phyloP scores from a whole-genome alignment of 2,888 invertebrate species.

The Drosophila neonasuta region DNA sequence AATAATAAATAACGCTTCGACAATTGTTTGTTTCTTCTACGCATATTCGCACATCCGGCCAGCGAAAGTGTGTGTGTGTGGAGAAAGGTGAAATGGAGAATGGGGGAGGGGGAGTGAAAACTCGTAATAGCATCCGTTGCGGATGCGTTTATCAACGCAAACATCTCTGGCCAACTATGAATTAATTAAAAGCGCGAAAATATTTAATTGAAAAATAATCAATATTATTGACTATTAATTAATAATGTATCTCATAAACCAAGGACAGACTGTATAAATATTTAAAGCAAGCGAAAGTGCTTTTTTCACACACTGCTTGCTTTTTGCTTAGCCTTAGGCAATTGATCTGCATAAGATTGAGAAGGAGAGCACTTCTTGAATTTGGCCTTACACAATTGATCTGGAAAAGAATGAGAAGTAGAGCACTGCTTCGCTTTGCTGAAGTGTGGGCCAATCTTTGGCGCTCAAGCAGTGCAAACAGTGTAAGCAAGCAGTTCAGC shows the following conservation, averaged over 20 bases:
- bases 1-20: conserved; percentile 13
- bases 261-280: background rate
- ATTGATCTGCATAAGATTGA: background rate
- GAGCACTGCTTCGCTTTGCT: too few species aligned
- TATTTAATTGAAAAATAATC: conserved; percentile 29
- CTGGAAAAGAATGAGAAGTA: too few species aligned
- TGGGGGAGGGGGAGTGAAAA: background rate
- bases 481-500: background rate
- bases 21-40: conserved; percentile 14
- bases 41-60: conserved; percentile 2
- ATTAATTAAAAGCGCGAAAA: conserved; percentile 26
- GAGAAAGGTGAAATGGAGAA: too few species aligned
- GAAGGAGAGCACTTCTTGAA: background rate
- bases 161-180: conserved; percentile 16
- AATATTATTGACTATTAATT: conserved; percentile 26
- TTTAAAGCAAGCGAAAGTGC: background rate
- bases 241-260: conserved; percentile 2
- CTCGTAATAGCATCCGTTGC: conserved; percentile 17
- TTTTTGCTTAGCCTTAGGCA: background rate
- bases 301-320: background rate
- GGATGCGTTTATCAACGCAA: conserved; percentile 22
- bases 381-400: too few species aligned
- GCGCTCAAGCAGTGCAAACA: background rate
- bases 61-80: background rate
- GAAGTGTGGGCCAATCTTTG: too few species aligned